A percentile compares a stretch with the other conserved stretches of the same genome.
These are phyloP conservation scores for Notodonta ziczac DNA, from an alignment of 2,888 invertebrate genomes.

Conservation along the genomic window DNA sequence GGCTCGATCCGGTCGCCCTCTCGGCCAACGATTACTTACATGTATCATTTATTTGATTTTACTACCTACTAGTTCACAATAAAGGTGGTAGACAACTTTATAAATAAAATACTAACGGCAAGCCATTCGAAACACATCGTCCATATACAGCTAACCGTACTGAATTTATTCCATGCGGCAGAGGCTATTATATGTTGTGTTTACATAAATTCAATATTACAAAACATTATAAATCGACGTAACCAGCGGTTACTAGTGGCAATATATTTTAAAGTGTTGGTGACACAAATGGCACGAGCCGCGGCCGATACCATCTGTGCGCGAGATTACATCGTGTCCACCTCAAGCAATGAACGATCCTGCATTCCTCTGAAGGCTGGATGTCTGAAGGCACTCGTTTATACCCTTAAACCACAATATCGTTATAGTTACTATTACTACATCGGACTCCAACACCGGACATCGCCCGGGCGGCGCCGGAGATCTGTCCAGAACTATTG, in stretches of 20 bases:
- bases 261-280: conserved; percentile 2
- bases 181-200: conserved; percentile 51
- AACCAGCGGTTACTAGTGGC: conserved; percentile 3
- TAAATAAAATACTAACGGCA: conserved; percentile 52
- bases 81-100: conserved; percentile 35
- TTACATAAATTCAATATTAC: conserved; percentile 30
- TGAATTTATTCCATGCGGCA: conserved; percentile 40
- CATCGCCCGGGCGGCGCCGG: conserved; percentile 23
- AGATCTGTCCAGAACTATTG: conserved; percentile 49
- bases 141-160: conserved; percentile 48
- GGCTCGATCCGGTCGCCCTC: conserved; percentile 29
- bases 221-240: conserved; percentile 9
- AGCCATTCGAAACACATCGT: conserved; percentile 49
- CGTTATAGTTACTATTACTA: conserved; percentile 49
- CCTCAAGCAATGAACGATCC: conserved; percentile 74
- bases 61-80: conserved; percentile 25
- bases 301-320: conserved; percentile 30
- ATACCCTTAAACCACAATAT: conserved; percentile 72
- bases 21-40: conserved; percentile 24
- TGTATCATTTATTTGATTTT: conserved; percentile 24
- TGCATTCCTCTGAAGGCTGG: conserved; percentile 79
- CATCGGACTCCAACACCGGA: conserved; percentile 42
- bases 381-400: conserved; percentile 82
- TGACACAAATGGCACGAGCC: conserved; percentile 24
- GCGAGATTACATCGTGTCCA: conserved; percentile 56